A percentile compares a stretch with the other conserved stretches of the same genome.
Conservation (phyloP, 2,888 invertebrate species). For the Gasteruption jaculator region DNA sequence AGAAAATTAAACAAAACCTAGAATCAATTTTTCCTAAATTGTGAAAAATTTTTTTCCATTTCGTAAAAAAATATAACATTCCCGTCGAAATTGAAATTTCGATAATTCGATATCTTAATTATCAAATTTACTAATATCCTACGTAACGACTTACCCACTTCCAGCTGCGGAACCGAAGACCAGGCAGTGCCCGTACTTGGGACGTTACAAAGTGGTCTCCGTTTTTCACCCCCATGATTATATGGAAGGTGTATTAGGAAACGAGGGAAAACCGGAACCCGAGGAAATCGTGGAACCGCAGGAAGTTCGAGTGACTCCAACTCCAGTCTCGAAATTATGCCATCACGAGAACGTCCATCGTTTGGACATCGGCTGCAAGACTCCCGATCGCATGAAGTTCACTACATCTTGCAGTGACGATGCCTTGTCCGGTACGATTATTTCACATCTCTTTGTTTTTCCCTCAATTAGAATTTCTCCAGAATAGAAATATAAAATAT, state of each 20-base stretch:
- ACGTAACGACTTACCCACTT: slow-evolving; percentile 2
- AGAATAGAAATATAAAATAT: no score
- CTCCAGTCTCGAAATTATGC: slow-evolving; percentile 35
- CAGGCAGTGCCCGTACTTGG: slow-evolving; percentile 42
- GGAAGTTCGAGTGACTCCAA: slow-evolving; percentile 33
- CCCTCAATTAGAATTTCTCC: no score
- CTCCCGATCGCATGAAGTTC: slow-evolving; percentile 44
- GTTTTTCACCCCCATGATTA: slow-evolving; percentile 29
- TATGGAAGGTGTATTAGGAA: slow-evolving; percentile 23
- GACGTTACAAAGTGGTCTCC: slow-evolving; percentile 43
- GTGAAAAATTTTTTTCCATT: no score
- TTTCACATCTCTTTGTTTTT: no score
- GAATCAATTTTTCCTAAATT: no score
- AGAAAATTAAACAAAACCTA: no score
- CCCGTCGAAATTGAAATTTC: no score
- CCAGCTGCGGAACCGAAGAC: slow-evolving; percentile 42
- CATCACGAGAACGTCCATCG: slow-evolving; percentile 36
- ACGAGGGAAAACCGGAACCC: slow-evolving; percentile 21
- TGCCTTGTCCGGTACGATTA: slow-evolving; percentile 38
- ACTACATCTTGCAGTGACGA: slow-evolving; percentile 44
- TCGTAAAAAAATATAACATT: no score
- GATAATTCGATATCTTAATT: no score
- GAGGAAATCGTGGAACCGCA: slow-evolving; percentile 37
- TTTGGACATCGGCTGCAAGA: slow-evolving; percentile 45
- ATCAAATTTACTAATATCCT: no score